Evolutionary conservation across 2,113 vertebrate genomes (phyloP), one percentile per base, ranked within the genome.

Genomic region (Amphiprion ocellaris): DNA sequence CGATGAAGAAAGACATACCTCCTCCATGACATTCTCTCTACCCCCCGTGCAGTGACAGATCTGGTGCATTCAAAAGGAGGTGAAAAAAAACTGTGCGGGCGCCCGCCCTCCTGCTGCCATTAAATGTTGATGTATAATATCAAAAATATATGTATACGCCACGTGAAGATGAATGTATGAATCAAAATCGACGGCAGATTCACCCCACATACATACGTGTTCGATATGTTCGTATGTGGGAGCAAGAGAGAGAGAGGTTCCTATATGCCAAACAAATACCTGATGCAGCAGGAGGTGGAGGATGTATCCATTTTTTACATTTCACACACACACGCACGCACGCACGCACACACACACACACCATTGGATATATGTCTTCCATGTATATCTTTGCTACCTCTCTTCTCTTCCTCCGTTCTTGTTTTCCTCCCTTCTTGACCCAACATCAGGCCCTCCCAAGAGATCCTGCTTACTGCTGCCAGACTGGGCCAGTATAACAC

Each of bases 1-100:
- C 94, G 77, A 80, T 87, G 85, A 93, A 91, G 91, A 91, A 89
- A 94, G 92, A 90, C 88, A 93, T 93, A 91, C 86, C 89, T 91
- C 86, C 87, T 90, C 79, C 79, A 68, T 93, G 92, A 92, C 93
- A 92, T 89, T 81, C 88, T 74, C 87, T 77, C 88, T 84, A 86
- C 89, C 88, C 91, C 91, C 92, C 66, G 54, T 71, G 78, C 71
- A 64, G 91, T 92, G 92, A 92, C 91, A 92, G 91, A 93, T 92
- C 90, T 92, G 90, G 90, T 82, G 82, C 89, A 86, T 89, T 91
- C 85, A 90, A 85, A 86, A 85, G 19, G n/a, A 58, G 76, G 81
- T 83, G 86, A 66, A 85, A 83, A 37, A 37, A 37, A 90, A 89
- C 90, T 76, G 82, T 81, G 84, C 41, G 23, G 77, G 77, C 84